These are phyloP conservation scores for Tetranychus urticae DNA, from an alignment of 1,140 invertebrate species.

Conservation along the genomic window DNA sequence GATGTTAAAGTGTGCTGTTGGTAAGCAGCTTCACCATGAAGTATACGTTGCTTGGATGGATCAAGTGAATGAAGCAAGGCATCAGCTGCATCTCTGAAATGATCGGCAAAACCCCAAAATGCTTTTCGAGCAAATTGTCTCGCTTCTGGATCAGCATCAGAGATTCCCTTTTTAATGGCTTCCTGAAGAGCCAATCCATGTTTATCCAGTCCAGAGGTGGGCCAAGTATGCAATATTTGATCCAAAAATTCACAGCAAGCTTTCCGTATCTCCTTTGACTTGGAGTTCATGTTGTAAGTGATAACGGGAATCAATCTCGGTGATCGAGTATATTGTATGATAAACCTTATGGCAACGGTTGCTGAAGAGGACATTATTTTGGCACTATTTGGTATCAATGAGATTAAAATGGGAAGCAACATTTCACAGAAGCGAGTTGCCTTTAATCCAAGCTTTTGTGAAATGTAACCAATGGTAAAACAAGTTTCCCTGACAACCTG, in stretches of 20 bases:
- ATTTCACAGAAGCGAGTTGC: slow-evolving; percentile 66
- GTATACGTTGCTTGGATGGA: slow-evolving; percentile 49
- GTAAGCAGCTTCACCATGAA: slow-evolving; percentile 33
- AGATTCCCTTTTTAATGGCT: slow-evolving; percentile 61
- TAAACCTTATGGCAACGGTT: slow-evolving; percentile 58
- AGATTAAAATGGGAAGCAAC: slow-evolving; percentile 56
- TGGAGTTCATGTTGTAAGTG: slow-evolving; percentile 46
- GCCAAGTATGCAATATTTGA: slow-evolving; percentile 60
- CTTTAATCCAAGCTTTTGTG: slow-evolving; percentile 4
- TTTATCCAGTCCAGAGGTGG: slow-evolving; percentile 49
- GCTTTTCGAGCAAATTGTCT: slow-evolving; percentile 34
- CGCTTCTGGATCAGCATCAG: slow-evolving; percentile 74
- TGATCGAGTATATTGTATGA: slow-evolving; percentile 59
- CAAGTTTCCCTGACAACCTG: slow-evolving; percentile 82
- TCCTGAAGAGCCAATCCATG: slow-evolving; percentile 52
- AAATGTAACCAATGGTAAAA: slow-evolving; percentile 48
- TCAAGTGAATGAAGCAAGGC: slow-evolving; percentile 56
- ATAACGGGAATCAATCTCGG: slow-evolving; percentile 63
- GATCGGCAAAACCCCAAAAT: slow-evolving; percentile 65
- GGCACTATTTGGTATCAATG: slow-evolving; percentile 80
- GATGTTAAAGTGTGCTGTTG: neutral
- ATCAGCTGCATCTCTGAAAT: slow-evolving; percentile 75
- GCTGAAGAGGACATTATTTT: slow-evolving; percentile 85
- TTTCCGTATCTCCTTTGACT: slow-evolving; percentile 64
- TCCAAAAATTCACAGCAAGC: slow-evolving; percentile 60